Percentiles rank a stretch among this genome's conserved stretches.
Evolutionary conservation across 1,140 invertebrate species (phyloP).

Genomic region (Brachionus plicatilis): DNA sequence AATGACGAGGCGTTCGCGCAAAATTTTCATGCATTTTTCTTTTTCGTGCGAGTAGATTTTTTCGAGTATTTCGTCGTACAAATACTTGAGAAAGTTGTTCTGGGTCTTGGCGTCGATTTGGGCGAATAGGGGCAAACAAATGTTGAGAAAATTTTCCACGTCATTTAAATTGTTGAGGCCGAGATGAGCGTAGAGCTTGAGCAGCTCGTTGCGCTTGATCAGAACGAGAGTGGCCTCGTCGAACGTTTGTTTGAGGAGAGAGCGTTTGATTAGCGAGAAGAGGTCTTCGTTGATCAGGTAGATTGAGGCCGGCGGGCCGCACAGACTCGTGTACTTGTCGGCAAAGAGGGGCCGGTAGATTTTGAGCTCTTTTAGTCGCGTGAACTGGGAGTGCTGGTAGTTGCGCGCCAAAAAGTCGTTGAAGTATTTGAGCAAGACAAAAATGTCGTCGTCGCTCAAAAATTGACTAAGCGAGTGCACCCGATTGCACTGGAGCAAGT

Average conservation of each 20-base stretch:
- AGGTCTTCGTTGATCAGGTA: constrained; percentile 25
- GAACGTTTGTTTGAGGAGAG: background rate
- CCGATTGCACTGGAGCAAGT: constrained; percentile 2
- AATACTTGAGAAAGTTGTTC: constrained; percentile 29
- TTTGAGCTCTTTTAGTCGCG: background rate
- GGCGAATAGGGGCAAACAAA: constrained; percentile 1
- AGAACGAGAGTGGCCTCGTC: background rate
- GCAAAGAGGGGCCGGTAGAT: background rate
- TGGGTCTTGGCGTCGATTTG: constrained; percentile 28
- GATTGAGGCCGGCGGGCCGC: background rate
- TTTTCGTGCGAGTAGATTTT: constrained; percentile 37
- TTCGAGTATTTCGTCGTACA: constrained; percentile 29
- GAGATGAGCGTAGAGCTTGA: constrained; percentile 30
- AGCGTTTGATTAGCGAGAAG: background rate
- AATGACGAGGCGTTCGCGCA: background rate
- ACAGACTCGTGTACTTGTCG: background rate
- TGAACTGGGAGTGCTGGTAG: background rate
- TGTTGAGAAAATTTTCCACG: constrained; percentile 5
- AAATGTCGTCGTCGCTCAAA: constrained; percentile 26
- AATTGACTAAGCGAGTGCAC: background rate
- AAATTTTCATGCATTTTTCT: constrained; percentile 32
- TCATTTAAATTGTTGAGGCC: background rate
- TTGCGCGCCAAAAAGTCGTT: constrained; percentile 28
- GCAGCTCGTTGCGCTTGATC: background rate
- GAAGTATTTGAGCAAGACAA: constrained; percentile 34